Evolutionary conservation across 1,140 invertebrate species (phyloP).

Genomic region (Heliothis subflexa): DNA sequence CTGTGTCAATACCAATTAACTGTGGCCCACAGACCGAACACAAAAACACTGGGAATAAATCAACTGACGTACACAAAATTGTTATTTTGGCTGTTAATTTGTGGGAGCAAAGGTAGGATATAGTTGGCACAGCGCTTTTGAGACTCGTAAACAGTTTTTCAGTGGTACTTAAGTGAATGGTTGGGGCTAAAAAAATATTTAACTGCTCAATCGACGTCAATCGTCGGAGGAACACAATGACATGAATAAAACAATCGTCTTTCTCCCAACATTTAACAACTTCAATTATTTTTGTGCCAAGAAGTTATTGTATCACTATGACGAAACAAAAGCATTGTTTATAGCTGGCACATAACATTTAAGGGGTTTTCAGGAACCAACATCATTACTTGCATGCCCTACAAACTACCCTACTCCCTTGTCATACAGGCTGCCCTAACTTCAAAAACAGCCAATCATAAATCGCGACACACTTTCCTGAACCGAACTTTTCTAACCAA

Average conservation of each 20-base stretch:
- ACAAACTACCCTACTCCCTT: not conserved
- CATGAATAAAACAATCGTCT: no score
- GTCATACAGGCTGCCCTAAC: not conserved
- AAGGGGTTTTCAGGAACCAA: not conserved
- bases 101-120: not conserved
- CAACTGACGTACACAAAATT: conserved; percentile 32
- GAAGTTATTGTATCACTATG: no score
- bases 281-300: no score
- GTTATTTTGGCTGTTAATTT: conserved; percentile 34
- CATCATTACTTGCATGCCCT: not conserved
- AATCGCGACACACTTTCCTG: conserved; percentile 11
- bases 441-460: not conserved
- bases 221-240: no score
- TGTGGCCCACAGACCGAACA: conserved; percentile 29
- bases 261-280: no score
- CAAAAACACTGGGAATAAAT: conserved; percentile 44
- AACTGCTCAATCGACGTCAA: no score
- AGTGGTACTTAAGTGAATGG: no score
- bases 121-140: no score
- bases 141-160: no score
- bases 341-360: no score
- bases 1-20: conserved; percentile 57
- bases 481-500: conserved; percentile 22
- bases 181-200: no score
- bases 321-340: no score